phyloP scores from a whole-genome alignment of 2,888 invertebrate species.

The Macrophya alboannulata region DNA sequence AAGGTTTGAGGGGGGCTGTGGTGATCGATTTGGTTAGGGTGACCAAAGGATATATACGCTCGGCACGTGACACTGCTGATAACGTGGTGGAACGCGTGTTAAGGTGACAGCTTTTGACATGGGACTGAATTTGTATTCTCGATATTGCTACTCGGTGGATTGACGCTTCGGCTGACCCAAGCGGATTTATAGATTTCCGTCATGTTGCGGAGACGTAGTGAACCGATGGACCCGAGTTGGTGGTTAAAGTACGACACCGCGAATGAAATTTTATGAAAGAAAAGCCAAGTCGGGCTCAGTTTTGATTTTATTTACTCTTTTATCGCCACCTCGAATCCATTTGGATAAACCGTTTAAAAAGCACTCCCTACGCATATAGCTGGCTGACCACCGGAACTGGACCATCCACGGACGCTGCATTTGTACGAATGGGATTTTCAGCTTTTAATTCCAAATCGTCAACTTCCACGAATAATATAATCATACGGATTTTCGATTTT shows the following conservation, averaged over 20 bases:
- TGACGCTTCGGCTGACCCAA: constrained; percentile 11
- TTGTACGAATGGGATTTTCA: neutral
- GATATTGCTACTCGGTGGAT: constrained; percentile 39
- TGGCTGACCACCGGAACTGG: constrained; percentile 28
- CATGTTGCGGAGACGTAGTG: neutral
- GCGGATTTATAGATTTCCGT: constrained; percentile 42
- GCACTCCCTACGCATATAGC: constrained; percentile 5
- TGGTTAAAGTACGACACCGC: neutral
- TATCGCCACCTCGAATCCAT: constrained; percentile 10
- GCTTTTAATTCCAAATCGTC: neutral
- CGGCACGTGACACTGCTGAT: constrained; percentile 48
- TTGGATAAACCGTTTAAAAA: constrained; percentile 32
- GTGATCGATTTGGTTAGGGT: constrained; percentile 54
- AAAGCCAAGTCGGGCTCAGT: constrained; percentile 11
- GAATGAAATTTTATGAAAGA: constrained; percentile 13
- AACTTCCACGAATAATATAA: neutral
- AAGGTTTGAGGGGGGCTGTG: constrained; percentile 22
- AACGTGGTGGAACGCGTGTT: constrained; percentile 52
- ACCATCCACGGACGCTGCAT: constrained; percentile 3
- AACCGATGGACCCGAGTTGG: neutral
- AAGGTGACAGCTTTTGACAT: constrained; percentile 46
- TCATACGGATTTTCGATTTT: neutral
- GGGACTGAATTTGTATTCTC: constrained; percentile 55
- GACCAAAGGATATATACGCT: constrained; percentile 50
- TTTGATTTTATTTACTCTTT: constrained; percentile 21